Evolutionary conservation across 53 echinoderm and acorn worm species (phyloP).

Genomic region (Zoroaster sp.): DNA sequence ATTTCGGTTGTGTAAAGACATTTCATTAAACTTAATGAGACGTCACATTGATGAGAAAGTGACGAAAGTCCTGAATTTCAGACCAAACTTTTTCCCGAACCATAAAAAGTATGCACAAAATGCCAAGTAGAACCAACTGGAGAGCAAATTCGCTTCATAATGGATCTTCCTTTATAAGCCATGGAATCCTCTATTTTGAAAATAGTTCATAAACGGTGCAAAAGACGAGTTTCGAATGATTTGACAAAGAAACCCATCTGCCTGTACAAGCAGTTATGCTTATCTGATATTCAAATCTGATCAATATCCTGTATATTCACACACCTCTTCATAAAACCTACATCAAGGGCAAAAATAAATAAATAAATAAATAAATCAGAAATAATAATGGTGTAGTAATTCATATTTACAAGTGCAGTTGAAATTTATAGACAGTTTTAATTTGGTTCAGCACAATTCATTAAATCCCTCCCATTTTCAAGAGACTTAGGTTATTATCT

Average conservation of each 20-base stretch:
- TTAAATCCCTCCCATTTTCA: not conserved
- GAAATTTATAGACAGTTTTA: not conserved
- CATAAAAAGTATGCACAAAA: too few species aligned
- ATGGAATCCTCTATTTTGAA: not conserved
- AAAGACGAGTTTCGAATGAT: not conserved
- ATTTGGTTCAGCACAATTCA: not conserved
- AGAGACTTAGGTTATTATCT: not conserved
- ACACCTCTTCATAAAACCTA: not conserved
- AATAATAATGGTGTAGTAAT: not conserved
- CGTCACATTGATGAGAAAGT: too few species aligned
- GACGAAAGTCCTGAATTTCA: too few species aligned
- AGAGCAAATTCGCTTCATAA: not conserved
- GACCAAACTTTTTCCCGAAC: too few species aligned
- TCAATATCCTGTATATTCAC: not conserved
- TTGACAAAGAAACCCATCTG: not conserved
- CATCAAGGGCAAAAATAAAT: not conserved
- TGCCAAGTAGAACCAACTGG: not conserved
- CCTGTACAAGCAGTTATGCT: too few species aligned
- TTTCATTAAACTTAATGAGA: too few species aligned
- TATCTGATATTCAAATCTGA: not conserved
- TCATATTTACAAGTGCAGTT: not conserved
- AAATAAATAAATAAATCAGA: not conserved
- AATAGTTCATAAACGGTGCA: not conserved
- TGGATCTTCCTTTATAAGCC: not conserved
- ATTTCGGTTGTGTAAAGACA: too few species aligned